A percentile compares a stretch with the other conserved stretches of the same genome.
These are phyloP conservation scores for Ceramica pisi DNA, from an alignment of 2,888 invertebrate species.

Conservation along the genomic window DNA sequence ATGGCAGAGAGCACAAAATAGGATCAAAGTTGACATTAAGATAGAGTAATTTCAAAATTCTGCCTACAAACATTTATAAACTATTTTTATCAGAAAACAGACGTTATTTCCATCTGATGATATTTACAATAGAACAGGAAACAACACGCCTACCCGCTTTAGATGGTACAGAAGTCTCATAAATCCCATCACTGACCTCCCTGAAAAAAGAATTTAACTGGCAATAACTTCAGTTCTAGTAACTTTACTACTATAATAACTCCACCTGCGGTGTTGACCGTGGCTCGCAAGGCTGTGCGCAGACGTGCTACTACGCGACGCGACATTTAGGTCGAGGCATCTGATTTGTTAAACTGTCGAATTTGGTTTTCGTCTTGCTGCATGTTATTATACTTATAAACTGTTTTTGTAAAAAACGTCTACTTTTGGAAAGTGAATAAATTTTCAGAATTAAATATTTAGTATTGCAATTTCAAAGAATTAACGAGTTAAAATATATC, in stretches of 20 bases:
- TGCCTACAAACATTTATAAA: neutral
- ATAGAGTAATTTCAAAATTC: neutral
- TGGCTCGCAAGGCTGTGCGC: conserved; percentile 13
- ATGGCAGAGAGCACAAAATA: neutral
- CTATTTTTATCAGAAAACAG: neutral
- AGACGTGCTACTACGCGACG: neutral
- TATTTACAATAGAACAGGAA: conserved; percentile 17
- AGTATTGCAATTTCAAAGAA: neutral
- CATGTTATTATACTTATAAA: neutral
- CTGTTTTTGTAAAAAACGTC: neutral
- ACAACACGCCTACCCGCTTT: neutral
- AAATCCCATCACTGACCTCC: conserved; percentile 20
- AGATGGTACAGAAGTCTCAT: conserved; percentile 1
- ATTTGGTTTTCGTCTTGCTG: neutral
- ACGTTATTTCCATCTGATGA: neutral
- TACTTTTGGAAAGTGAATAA: neutral
- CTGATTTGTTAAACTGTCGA: conserved; percentile 20
- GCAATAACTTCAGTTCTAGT: conserved; percentile 34
- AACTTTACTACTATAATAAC: conserved; percentile 25
- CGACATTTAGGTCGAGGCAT: neutral
- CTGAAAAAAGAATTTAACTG: conserved; percentile 18
- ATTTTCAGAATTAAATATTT: conserved; percentile 1
- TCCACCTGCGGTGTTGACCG: conserved; percentile 1
- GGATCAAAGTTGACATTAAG: neutral
- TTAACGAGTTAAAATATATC: neutral